Evolutionary conservation across 1,140 invertebrate genomes (phyloP).

Genomic region (Brachionus calyciflorus): DNA sequence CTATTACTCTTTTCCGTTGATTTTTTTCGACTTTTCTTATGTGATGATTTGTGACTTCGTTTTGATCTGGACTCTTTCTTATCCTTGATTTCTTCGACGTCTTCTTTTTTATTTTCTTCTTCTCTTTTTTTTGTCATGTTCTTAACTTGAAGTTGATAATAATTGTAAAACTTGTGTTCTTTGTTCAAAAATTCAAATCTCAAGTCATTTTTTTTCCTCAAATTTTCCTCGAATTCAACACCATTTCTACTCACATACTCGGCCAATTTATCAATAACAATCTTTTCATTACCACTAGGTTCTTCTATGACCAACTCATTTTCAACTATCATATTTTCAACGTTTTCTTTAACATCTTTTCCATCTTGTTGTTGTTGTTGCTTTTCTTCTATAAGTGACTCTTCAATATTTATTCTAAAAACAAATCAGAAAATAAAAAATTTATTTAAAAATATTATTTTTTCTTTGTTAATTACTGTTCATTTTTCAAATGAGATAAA

Average conservation of each 20-base stretch:
- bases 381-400: too few relatives aligned
- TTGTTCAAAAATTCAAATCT: conserved; percentile 77
- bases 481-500: background rate
- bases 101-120: background rate
- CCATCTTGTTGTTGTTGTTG: too few relatives aligned
- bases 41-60: too few relatives aligned
- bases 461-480: too few relatives aligned
- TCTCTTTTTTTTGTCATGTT: background rate
- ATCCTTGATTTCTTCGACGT: background rate
- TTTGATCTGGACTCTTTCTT: too few relatives aligned
- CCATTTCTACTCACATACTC: conserved; percentile 91
- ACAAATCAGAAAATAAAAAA: background rate
- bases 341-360: too few relatives aligned
- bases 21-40: too few relatives aligned
- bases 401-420: too few relatives aligned
- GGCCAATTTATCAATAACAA: conserved; percentile 91
- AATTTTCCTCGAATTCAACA: conserved; percentile 80
- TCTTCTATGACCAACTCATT: background rate
- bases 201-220: conserved; percentile 78
- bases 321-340: too few relatives aligned
- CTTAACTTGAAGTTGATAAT: conserved; percentile 65
- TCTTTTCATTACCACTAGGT: conserved; percentile 65
- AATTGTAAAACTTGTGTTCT: conserved; percentile 71
- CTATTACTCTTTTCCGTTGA: too few relatives aligned
- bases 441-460: background rate